phyloP scores from a whole-genome alignment of 1,140 invertebrate species.

The Paraescarpia echinospica region DNA sequence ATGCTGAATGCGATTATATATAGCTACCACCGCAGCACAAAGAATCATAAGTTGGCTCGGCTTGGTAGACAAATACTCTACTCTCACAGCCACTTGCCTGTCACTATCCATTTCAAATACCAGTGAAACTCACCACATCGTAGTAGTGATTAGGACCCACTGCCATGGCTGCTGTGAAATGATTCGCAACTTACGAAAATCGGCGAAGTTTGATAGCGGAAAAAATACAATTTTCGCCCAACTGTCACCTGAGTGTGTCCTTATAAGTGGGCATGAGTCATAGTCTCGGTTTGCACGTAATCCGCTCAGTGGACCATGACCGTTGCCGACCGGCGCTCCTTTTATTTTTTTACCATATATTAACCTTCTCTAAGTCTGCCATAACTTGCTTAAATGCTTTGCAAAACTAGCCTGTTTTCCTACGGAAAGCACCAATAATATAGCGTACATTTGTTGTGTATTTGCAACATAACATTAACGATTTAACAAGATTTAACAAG shows the following conservation, averaged over 20 bases:
- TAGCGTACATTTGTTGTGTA: too few relatives aligned
- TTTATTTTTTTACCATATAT: not conserved
- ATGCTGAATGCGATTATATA: not conserved
- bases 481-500: too few relatives aligned
- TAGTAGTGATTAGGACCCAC: not conserved
- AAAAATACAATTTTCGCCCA: not conserved
- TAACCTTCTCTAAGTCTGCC: not conserved
- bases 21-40: not conserved
- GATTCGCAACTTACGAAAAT: not conserved
- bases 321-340: not conserved
- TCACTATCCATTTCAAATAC: not conserved
- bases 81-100: not conserved
- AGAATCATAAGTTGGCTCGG: not conserved
- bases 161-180: not conserved
- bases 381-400: not conserved
- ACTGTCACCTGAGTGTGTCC: not conserved
- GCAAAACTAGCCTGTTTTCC: not conserved
- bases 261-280: not conserved
- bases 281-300: not conserved
- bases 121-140: not conserved
- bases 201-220: not conserved
- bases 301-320: not conserved
- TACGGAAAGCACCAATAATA: too few relatives aligned
- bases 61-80: not conserved
- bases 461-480: too few relatives aligned